Conservation (phyloP, 1,140 invertebrate genomes). For the Musca vetustissima region DNA sequence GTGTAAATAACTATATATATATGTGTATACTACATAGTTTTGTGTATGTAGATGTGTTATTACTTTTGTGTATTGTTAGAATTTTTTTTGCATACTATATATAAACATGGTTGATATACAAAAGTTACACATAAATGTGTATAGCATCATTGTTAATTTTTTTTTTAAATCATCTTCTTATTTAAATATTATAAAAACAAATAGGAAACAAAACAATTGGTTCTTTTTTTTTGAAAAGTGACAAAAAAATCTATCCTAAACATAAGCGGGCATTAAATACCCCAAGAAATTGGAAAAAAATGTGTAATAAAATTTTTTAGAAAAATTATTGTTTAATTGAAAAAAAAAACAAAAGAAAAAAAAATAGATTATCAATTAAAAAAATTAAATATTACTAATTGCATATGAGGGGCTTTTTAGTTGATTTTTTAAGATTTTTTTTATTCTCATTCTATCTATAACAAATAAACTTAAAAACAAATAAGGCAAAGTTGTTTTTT, state of each 20-base stretch:
- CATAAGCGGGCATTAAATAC: constrained; percentile 4
- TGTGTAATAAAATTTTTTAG: not conserved
- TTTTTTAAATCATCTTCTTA: not conserved
- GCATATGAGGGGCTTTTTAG: too few species aligned
- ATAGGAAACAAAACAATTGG: not conserved
- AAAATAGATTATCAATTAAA: too few species aligned
- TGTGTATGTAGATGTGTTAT: too few species aligned
- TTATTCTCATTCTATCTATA: not conserved
- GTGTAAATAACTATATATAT: too few species aligned
- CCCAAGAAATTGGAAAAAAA: constrained; percentile 5
- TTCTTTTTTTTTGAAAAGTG: too few species aligned
- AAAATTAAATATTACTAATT: not conserved
- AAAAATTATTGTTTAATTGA: not conserved
- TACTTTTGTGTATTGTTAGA: not conserved
- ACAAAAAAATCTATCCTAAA: too few species aligned
- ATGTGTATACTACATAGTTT: too few species aligned
- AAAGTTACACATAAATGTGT: too few species aligned
- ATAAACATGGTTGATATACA: not conserved
- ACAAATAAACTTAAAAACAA: constrained; percentile 22
- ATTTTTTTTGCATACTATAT: not conserved
- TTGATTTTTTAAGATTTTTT: too few species aligned
- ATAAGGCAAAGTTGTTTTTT: constrained; percentile 14
- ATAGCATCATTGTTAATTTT: not conserved
- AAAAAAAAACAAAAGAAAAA: too few species aligned
- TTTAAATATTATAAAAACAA: not conserved